phyloP scores from a whole-genome alignment of 1,140 invertebrate species.

The Drosophila cardini region DNA sequence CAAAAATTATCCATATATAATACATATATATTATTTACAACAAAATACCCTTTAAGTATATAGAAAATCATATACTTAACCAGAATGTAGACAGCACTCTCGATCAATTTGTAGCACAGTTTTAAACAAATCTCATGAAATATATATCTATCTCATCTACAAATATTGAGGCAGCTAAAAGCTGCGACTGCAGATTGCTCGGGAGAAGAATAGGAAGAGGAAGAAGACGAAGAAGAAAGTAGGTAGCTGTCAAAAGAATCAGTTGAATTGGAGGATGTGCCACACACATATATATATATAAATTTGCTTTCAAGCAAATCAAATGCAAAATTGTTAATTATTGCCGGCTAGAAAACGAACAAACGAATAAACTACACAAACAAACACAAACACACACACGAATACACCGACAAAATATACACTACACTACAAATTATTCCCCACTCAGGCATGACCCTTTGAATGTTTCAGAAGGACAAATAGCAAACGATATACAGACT shows the following conservation, averaged over 20 bases:
- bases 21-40: constrained; percentile 5
- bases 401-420: constrained; percentile 3
- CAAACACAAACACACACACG: constrained; percentile 16
- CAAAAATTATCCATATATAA: constrained; percentile 15
- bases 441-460: constrained; percentile 71
- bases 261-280: constrained; percentile 55
- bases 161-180: constrained; percentile 53
- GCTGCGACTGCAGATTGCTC: constrained; percentile 20
- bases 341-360: constrained; percentile 10
- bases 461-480: constrained; percentile 66
- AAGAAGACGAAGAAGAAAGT: background rate
- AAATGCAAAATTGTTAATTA: constrained; percentile 30
- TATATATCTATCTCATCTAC: constrained; percentile 15
- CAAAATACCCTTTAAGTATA: constrained; percentile 3
- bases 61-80: background rate
- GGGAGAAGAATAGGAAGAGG: constrained; percentile 1
- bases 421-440: constrained; percentile 31
- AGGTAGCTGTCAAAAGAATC: constrained; percentile 2
- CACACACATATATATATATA: constrained; percentile 41
- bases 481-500: constrained; percentile 41
- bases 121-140: background rate
- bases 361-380: background rate
- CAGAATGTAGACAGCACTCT: constrained; percentile 6
- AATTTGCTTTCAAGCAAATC: constrained; percentile 11
- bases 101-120: constrained; percentile 34